phyloP scores from a whole-genome alignment of 2,113 vertebrate species.

The Stictonetta naevosa region DNA sequence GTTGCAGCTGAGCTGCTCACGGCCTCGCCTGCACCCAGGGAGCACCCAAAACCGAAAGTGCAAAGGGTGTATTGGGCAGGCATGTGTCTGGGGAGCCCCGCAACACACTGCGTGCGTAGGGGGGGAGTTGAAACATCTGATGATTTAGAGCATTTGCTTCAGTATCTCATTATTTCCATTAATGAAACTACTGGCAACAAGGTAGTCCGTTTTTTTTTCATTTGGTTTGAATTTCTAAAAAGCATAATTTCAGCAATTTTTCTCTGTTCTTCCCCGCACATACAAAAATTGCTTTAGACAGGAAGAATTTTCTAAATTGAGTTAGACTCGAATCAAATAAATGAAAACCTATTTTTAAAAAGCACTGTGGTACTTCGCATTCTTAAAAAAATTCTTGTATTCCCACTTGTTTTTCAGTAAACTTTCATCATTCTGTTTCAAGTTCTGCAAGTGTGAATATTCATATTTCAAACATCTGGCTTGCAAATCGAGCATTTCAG shows the following conservation, averaged over 20 bases:
- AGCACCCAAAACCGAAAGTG: neutral
- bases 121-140: neutral
- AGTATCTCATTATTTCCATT: neutral
- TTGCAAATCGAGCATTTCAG: slow-evolving; percentile 69
- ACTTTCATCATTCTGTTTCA: slow-evolving; percentile 73
- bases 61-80: neutral
- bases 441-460: slow-evolving; percentile 76
- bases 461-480: slow-evolving; percentile 80
- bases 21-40: neutral
- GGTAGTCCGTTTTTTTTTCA: neutral
- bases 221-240: slow-evolving; percentile 59
- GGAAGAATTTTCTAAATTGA: slow-evolving; percentile 70
- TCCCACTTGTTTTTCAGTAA: slow-evolving; percentile 65
- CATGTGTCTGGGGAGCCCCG: neutral
- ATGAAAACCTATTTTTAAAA: slow-evolving; percentile 71
- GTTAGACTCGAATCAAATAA: slow-evolving; percentile 72
- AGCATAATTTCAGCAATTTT: slow-evolving; percentile 61
- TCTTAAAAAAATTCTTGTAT: slow-evolving; percentile 66
- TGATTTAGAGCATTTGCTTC: neutral
- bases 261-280: slow-evolving; percentile 25
- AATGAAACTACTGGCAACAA: slow-evolving; percentile 20
- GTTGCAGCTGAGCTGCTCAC: neutral
- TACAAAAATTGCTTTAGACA: slow-evolving; percentile 46
- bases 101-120: neutral
- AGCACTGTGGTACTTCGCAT: slow-evolving; percentile 26